phyloP scores from a whole-genome alignment of 2,113 vertebrate species.

The Circaetus cinerascens region DNA sequence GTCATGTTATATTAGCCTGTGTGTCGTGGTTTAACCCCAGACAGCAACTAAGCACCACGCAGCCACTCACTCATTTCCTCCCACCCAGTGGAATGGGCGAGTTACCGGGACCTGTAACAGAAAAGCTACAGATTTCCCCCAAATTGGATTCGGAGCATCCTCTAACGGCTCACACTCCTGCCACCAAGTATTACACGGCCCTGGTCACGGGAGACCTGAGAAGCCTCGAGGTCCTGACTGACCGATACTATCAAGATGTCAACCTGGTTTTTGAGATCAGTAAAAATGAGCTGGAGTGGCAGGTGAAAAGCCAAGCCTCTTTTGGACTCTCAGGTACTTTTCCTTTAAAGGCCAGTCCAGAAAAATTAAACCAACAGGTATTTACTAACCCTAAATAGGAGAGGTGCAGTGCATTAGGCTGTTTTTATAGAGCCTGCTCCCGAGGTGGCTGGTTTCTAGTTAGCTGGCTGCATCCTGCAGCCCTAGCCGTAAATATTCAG shows the following conservation, averaged over 20 bases:
- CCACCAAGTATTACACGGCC: slow-evolving; percentile 50
- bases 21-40: too few relatives aligned
- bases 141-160: neutral
- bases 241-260: slow-evolving; percentile 60
- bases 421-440: neutral
- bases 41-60: too few relatives aligned
- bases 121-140: slow-evolving; percentile 41
- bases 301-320: slow-evolving; percentile 48
- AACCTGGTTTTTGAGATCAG: slow-evolving; percentile 70
- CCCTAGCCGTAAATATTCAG: neutral
- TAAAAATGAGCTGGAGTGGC: slow-evolving; percentile 73
- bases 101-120: neutral
- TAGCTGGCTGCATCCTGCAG: neutral
- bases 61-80: too few relatives aligned
- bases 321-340: slow-evolving; percentile 77
- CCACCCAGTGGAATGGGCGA: neutral
- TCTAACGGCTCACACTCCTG: neutral
- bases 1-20: neutral
- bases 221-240: slow-evolving; percentile 40
- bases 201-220: slow-evolving; percentile 65
- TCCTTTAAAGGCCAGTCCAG: neutral
- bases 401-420: rapidly evolving
- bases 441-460: neutral
- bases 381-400: neutral
- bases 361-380: neutral